A percentile compares a stretch with the other conserved stretches of the same genome.
Evolutionary conservation across 2,113 vertebrate species (phyloP).

Genomic region (Hymenochirus boettgeri): DNA sequence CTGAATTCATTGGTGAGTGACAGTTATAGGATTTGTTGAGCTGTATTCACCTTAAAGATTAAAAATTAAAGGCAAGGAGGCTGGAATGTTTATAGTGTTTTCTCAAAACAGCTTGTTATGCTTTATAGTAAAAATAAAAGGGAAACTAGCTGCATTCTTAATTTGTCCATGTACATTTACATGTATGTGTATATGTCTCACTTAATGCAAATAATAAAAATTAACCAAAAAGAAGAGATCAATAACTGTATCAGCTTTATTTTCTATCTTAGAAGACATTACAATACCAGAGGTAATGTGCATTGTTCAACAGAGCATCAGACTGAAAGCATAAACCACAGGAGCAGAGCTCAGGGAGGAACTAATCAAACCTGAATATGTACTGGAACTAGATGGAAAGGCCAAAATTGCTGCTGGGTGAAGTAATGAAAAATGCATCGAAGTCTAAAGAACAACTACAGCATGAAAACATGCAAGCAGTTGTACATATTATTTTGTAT

Average conservation of each 20-base stretch:
- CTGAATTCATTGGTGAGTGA: too few species aligned
- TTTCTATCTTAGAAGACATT: slow-evolving; percentile 14
- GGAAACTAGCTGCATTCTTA: too few species aligned
- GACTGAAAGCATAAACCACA: slow-evolving; percentile 28
- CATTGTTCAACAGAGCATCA: slow-evolving; percentile 12
- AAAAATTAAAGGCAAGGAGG: too few species aligned
- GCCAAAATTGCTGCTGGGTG: slow-evolving; percentile 41
- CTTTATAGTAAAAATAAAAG: too few species aligned
- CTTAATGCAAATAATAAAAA: slow-evolving; percentile 26
- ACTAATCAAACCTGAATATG: slow-evolving; percentile 44
- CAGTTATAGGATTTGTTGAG: too few species aligned
- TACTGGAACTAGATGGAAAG: slow-evolving; percentile 36
- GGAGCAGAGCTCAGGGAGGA: slow-evolving; percentile 41
- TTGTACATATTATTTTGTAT: slow-evolving; percentile 31
- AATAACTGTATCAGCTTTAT: slow-evolving; percentile 8
- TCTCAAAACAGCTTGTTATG: too few species aligned
- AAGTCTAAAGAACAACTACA: slow-evolving; percentile 40
- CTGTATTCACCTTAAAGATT: too few species aligned
- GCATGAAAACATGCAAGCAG: slow-evolving; percentile 24
- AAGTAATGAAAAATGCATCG: slow-evolving; percentile 44
- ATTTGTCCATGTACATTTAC: not conserved
- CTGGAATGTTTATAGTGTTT: too few species aligned
- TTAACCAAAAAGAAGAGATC: slow-evolving; percentile 37
- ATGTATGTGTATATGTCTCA: not conserved
- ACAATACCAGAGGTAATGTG: slow-evolving; percentile 35